Base-by-base conservation (phyloP, 2,797 vertebrate species). In the Manis crassicaudata region DNA sequence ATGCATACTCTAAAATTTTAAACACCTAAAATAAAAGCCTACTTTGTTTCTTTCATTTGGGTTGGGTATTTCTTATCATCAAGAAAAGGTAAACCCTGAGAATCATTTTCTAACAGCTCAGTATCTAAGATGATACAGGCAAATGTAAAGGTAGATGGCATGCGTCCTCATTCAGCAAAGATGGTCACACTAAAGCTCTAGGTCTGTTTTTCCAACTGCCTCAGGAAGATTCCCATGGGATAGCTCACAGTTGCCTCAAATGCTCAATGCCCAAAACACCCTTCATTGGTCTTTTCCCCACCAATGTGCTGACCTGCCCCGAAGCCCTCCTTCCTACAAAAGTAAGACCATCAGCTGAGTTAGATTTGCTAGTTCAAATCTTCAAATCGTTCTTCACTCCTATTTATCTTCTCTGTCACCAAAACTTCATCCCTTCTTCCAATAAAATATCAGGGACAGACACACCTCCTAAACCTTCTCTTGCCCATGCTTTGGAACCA, bases 371-470 rank as follows among this genome's bases (percentile, higher is more conserved):
- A 46, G 12, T 76, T 86, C 88, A 90, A 87, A 52, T 25, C 11
- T 21, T 83, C 62, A 77, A 77, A 68, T 70, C 18, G 23, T 40
- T 85, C 18, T 91, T 79, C 6, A 46, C 16, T 62, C 23, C 2
- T 65, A 35, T 79, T 81, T 32, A 60, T 79, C 52, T 68, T 23
- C 23, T 77, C 77, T 40, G 27, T 88, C 40, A 88, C 50, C 50
- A 85, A 96, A 86, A 65, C 70, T 32, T 86, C 27, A 17, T 16
- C 37, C 56, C 10, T 80, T 95, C 35, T 58, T 67, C 56, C 72
- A 82, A 86, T 85, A 75, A 93, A 92, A 50, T 76, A 27, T 54
- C 50, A 86, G 20, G 56, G 20, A 86, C 25, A 95, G 35, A 72
- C 4, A 76, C 50, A 92, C 65, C 10, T 35, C 10, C 27, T 20